These are phyloP conservation scores for Falco punctatus DNA, from an alignment of 2,113 vertebrate genomes.

Conservation along the genomic window DNA sequence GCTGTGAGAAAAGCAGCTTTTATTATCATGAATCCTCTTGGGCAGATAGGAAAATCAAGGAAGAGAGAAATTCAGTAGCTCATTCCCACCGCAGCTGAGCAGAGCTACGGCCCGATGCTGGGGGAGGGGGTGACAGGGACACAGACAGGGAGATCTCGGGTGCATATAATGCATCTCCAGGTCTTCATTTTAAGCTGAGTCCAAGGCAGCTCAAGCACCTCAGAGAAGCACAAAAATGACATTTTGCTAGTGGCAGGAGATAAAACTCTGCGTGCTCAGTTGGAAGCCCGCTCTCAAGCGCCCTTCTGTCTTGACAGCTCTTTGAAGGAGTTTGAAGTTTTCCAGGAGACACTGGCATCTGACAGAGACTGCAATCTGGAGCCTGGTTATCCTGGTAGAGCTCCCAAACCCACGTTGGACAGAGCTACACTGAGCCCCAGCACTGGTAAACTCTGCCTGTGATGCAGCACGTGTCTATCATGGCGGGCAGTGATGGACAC, in stretches of 20 bases:
- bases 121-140: too few species aligned
- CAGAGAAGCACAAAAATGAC: too few species aligned
- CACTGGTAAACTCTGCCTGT: neutral
- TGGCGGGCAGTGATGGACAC: too few species aligned
- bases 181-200: too few species aligned
- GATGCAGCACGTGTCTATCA: fast-evolving
- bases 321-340: too few species aligned
- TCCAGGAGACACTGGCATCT: neutral
- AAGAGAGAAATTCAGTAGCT: neutral
- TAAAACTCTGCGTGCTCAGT: too few species aligned
- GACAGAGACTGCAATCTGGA: neutral
- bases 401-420: neutral
- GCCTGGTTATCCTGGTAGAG: neutral
- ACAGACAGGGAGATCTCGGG: too few species aligned
- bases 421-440: fast-evolving
- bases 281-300: too few species aligned
- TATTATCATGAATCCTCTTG: neutral
- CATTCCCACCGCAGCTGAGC: neutral
- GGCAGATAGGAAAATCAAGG: neutral
- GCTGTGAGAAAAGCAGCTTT: neutral
- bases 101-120: neutral
- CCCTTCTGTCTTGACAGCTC: too few species aligned
- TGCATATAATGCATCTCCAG: too few species aligned
- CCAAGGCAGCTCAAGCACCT: too few species aligned
- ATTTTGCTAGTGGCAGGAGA: too few species aligned